Evolutionary conservation across 2,797 vertebrate genomes (phyloP).

Genomic region (Dendrocincla tyrannina): DNA sequence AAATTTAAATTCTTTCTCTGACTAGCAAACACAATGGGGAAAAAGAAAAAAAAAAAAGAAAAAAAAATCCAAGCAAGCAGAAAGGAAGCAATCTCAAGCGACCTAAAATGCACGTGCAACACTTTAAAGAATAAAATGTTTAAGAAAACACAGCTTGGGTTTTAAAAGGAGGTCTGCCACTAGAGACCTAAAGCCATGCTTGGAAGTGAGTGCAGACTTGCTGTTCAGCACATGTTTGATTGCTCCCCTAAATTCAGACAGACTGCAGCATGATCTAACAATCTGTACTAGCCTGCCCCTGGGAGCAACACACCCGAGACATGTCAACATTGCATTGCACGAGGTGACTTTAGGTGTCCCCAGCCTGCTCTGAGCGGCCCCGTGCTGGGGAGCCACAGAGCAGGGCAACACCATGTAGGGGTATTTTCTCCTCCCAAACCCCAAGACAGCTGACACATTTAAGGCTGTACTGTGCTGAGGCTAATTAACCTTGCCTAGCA

Average conservation of each 20-base stretch:
- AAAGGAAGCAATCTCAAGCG: background rate
- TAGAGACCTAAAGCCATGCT: background rate
- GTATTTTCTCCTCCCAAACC: background rate
- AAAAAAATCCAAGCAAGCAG: background rate
- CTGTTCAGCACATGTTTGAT: background rate
- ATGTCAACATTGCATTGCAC: accelerated
- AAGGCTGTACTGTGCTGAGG: background rate
- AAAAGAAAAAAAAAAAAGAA: background rate
- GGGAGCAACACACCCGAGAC: background rate
- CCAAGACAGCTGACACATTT: background rate
- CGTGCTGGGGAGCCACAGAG: background rate
- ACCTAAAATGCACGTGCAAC: background rate
- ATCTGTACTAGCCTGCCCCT: background rate
- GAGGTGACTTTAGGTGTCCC: background rate
- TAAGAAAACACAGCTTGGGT: background rate
- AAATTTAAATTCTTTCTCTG: background rate
- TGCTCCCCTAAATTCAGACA: background rate
- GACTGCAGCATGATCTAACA: background rate
- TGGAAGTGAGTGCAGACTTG: background rate
- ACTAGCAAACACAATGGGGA: background rate
- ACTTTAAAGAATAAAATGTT: background rate
- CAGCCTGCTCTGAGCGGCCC: background rate
- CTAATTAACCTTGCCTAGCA: background rate
- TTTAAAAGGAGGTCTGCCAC: background rate
- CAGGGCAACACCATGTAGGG: background rate